These are phyloP conservation scores for Avahi laniger DNA, from an alignment of 2,797 vertebrate genomes.

Conservation along the genomic window DNA sequence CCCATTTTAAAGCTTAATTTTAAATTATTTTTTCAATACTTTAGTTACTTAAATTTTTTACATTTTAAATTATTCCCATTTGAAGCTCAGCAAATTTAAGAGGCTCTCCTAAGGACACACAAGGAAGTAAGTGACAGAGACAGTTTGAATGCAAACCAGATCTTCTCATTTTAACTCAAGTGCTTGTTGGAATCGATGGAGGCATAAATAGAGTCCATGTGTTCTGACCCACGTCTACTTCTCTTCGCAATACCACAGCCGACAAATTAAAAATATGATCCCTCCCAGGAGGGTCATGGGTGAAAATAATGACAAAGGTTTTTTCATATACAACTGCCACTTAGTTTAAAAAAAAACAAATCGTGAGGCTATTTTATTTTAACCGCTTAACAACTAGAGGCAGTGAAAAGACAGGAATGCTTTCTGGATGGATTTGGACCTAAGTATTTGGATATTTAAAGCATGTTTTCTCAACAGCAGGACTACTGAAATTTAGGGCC, in stretches of 20 bases:
- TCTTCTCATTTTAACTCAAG: background rate
- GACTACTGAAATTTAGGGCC: background rate
- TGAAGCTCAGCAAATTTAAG: constrained; percentile 10
- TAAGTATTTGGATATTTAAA: background rate
- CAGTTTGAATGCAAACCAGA: background rate
- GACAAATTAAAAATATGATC: constrained; percentile 2
- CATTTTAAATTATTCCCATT: background rate
- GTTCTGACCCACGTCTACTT: background rate
- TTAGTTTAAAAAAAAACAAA: background rate
- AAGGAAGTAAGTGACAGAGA: background rate
- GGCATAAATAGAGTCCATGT: background rate
- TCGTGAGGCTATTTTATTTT: background rate
- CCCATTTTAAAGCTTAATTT: background rate
- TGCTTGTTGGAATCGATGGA: background rate
- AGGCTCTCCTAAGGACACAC: background rate
- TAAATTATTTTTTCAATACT: constrained; percentile 4
- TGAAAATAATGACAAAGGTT: background rate
- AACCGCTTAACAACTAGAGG: background rate
- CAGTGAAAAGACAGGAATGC: background rate
- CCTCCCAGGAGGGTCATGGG: background rate
- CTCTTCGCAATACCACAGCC: background rate
- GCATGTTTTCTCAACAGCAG: background rate
- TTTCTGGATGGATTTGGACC: background rate
- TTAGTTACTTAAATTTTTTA: background rate
- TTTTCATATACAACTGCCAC: background rate